A percentile compares a stretch with the other conserved stretches of the same genome.
These are phyloP conservation scores for Diadophis punctatus DNA, from an alignment of 2,113 vertebrate species.

Conservation along the genomic window DNA sequence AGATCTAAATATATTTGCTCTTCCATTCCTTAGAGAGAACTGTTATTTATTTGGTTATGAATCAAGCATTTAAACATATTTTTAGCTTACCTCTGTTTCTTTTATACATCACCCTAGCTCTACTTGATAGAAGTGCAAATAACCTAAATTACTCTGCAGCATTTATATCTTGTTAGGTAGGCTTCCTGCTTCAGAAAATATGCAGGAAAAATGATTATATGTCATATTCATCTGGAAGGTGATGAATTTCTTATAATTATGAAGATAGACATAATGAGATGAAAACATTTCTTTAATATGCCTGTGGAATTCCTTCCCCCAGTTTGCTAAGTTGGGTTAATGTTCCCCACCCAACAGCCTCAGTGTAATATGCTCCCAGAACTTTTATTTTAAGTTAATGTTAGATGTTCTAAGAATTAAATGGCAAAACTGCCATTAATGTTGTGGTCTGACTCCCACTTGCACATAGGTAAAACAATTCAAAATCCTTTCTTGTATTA, in stretches of 20 bases:
- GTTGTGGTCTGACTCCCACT: constrained; percentile 51
- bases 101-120: constrained; percentile 54
- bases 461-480: constrained; percentile 41
- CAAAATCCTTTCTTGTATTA: constrained; percentile 41
- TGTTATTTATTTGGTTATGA: constrained; percentile 45
- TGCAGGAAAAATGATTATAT: constrained; percentile 76
- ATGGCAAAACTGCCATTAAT: constrained; percentile 47
- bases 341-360: constrained; percentile 62
- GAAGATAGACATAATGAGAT: constrained; percentile 78
- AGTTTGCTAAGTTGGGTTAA: constrained; percentile 64
- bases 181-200: constrained; percentile 78
- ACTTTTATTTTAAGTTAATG: neutral
- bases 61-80: constrained; percentile 52
- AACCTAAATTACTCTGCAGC: constrained; percentile 73
- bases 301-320: constrained; percentile 66
- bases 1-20: constrained; percentile 7
- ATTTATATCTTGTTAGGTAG: constrained; percentile 78
- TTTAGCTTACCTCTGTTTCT: constrained; percentile 55
- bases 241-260: constrained; percentile 82
- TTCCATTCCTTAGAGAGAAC: constrained; percentile 1
- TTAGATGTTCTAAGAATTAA: constrained; percentile 27
- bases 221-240: constrained; percentile 72
- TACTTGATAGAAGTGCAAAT: constrained; percentile 72
- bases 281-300: constrained; percentile 73
- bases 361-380: constrained; percentile 52